A percentile compares a stretch with the other conserved stretches of the same genome.
These are phyloP conservation scores for Equus przewalskii DNA, from an alignment of 2,113 vertebrate species.

Conservation along the genomic window DNA sequence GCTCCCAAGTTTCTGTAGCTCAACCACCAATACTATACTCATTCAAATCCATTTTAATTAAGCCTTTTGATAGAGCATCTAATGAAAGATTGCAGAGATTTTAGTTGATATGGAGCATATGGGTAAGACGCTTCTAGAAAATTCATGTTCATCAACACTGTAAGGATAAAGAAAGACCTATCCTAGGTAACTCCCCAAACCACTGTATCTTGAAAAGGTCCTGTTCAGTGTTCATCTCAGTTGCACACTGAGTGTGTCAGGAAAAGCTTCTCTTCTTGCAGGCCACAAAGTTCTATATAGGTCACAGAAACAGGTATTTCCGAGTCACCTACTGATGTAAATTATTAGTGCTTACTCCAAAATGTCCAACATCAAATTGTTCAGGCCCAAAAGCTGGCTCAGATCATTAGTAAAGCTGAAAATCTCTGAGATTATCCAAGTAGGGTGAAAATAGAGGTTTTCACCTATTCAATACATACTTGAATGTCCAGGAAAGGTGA, in stretches of 20 bases:
- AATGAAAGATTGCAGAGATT: background rate
- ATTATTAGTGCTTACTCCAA: constrained; percentile 21
- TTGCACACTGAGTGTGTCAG: background rate
- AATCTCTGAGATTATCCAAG: background rate
- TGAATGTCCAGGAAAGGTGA: constrained; percentile 1
- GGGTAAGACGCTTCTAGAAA: background rate
- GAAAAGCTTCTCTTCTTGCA: background rate
- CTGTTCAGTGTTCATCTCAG: background rate
- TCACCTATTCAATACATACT: background rate
- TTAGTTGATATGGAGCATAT: background rate
- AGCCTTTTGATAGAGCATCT: background rate
- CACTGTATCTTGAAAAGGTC: background rate
- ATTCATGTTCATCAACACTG: background rate
- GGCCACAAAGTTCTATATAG: background rate
- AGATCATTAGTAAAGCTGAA: background rate
- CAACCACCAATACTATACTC: background rate
- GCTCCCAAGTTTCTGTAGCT: background rate
- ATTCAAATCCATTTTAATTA: background rate
- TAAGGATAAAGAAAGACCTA: background rate
- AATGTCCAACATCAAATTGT: background rate
- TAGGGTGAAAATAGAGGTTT: constrained; percentile 1
- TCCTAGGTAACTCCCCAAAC: background rate
- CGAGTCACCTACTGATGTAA: background rate
- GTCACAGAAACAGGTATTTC: background rate
- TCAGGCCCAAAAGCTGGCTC: background rate